These are phyloP conservation scores for Pionites leucogaster DNA, from an alignment of 2,113 vertebrate species.

Conservation along the genomic window DNA sequence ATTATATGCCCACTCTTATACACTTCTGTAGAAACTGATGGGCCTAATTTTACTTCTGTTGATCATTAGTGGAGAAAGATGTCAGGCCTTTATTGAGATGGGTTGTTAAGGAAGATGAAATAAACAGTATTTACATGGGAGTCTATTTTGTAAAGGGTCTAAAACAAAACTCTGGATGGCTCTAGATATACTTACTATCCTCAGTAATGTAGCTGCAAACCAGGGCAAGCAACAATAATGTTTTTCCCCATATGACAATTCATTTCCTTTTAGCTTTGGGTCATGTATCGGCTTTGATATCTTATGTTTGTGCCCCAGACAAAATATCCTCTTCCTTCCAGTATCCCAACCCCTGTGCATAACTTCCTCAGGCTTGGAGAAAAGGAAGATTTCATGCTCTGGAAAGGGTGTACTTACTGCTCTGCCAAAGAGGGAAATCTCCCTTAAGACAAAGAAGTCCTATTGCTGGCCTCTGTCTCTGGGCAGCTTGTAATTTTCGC, in stretches of 20 bases:
- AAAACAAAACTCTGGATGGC: background rate
- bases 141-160: background rate
- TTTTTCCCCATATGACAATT: constrained; percentile 43
- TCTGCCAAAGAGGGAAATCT: background rate
- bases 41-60: background rate
- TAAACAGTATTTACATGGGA: background rate
- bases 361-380: constrained; percentile 45
- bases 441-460: background rate
- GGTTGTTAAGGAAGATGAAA: background rate
- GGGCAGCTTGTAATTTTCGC: background rate
- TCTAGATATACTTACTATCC: background rate
- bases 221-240: constrained; percentile 7
- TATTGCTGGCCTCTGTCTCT: background rate
- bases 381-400: background rate
- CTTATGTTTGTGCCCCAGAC: constrained; percentile 55
- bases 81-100: background rate
- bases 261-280: constrained; percentile 51
- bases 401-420: background rate
- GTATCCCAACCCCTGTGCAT: constrained; percentile 11
- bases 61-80: background rate
- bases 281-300: constrained; percentile 50
- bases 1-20: background rate
- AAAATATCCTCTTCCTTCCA: constrained; percentile 68
- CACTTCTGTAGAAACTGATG: background rate
- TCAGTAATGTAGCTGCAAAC: background rate